These are phyloP conservation scores for Protaetia brevitarsis DNA, from an alignment of 1,140 invertebrate species.

Conservation along the genomic window DNA sequence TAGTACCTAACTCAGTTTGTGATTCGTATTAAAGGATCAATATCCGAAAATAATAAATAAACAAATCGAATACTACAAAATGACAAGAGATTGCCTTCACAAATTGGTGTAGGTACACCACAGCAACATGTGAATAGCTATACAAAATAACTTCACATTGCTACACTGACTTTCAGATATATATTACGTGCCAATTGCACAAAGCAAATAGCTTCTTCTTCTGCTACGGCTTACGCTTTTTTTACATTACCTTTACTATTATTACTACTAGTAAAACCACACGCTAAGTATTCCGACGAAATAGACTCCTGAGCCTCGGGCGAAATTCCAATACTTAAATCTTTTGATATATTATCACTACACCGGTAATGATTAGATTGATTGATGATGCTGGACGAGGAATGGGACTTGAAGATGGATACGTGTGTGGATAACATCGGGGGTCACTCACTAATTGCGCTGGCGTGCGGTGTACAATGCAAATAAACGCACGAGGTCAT, in stretches of 20 bases:
- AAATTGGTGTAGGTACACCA: no score
- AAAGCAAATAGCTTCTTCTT: background rate
- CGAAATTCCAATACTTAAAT: background rate
- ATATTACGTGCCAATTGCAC: background rate
- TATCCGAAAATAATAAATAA: no score
- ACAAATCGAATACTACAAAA: no score
- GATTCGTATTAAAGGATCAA: no score
- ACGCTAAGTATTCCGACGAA: background rate
- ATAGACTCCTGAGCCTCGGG: background rate
- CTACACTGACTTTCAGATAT: no score
- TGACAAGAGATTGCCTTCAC: no score
- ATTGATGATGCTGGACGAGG: background rate
- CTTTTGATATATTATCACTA: background rate
- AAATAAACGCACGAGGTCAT: background rate
- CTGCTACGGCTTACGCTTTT: no score
- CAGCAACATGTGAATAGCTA: no score
- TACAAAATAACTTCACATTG: no score
- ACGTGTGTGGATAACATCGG: background rate
- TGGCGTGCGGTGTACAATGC: conserved; percentile 12
- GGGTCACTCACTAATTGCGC: conserved; percentile 1
- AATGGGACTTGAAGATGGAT: conserved; percentile 5
- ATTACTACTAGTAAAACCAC: background rate
- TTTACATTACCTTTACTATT: background rate
- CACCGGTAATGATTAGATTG: conserved; percentile 1
- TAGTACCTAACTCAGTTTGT: no score